phyloP scores from a whole-genome alignment of 2,888 invertebrate genomes.

The Mactromeris polynyma region DNA sequence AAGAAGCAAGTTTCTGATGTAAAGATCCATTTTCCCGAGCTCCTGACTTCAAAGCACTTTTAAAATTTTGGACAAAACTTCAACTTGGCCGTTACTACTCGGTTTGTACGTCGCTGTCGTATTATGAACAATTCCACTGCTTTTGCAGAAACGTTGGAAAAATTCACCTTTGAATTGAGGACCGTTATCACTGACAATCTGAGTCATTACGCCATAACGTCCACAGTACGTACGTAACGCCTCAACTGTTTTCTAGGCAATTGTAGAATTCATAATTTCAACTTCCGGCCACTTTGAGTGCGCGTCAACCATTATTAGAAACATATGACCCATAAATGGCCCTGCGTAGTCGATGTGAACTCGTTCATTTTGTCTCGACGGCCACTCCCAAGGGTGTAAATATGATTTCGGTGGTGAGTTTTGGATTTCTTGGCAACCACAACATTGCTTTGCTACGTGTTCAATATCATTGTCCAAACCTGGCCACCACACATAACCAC shows the following conservation, averaged over 20 bases:
- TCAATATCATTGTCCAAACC: slow-evolving; percentile 70
- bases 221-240: slow-evolving; percentile 55
- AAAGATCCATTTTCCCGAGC: background rate
- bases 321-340: slow-evolving; percentile 78
- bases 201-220: slow-evolving; percentile 52
- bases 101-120: slow-evolving; percentile 61
- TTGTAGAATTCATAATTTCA: slow-evolving; percentile 53
- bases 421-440: slow-evolving; percentile 45
- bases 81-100: slow-evolving; percentile 63
- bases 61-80: slow-evolving; percentile 69
- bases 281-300: slow-evolving; percentile 87
- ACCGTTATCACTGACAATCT: slow-evolving; percentile 64
- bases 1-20: background rate
- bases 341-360: slow-evolving; percentile 74
- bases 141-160: slow-evolving; percentile 52
- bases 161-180: slow-evolving; percentile 53
- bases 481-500: slow-evolving; percentile 78
- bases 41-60: background rate
- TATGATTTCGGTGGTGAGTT: slow-evolving; percentile 65
- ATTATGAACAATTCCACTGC: slow-evolving; percentile 64
- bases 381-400: slow-evolving; percentile 78
- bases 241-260: slow-evolving; percentile 48
- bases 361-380: slow-evolving; percentile 65
- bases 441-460: slow-evolving; percentile 64
- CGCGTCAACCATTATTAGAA: slow-evolving; percentile 78